Evolutionary conservation across 2,113 vertebrate genomes (phyloP).

Genomic region (Pampusana beccarii): DNA sequence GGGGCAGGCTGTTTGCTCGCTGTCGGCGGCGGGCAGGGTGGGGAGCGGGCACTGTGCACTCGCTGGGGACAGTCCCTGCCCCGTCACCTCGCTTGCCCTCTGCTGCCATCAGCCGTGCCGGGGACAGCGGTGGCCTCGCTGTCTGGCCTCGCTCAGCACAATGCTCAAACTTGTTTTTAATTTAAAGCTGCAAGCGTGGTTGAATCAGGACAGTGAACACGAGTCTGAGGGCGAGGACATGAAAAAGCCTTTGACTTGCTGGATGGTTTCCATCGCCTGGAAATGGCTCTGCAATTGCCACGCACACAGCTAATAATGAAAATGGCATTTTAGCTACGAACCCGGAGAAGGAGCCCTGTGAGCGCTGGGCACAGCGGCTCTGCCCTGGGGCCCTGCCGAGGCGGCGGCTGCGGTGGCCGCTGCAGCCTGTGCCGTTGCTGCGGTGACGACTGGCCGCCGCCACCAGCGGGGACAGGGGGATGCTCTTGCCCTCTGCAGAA

Average conservation of each 20-base stretch:
- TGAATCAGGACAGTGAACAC: neutral
- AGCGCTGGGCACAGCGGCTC: no score
- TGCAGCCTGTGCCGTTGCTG: neutral
- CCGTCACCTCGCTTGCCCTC: no score
- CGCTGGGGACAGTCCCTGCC: no score
- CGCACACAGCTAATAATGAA: neutral
- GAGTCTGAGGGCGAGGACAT: neutral
- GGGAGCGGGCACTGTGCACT: no score
- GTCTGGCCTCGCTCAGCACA: neutral
- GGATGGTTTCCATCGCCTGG: neutral
- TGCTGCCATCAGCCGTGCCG: no score
- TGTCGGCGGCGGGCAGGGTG: no score
- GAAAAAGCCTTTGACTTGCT: neutral
- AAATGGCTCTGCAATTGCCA: neutral
- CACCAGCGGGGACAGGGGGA: neutral
- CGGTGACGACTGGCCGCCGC: fast-evolving
- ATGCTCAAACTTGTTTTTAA: neutral
- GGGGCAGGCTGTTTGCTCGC: no score
- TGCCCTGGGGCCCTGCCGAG: no score
- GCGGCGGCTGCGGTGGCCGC: no score
- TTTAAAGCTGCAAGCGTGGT: neutral
- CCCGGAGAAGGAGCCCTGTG: neutral
- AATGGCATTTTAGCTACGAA: neutral
- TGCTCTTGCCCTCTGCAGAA: neutral
- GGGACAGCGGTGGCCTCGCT: no score